phyloP scores from a whole-genome alignment of 2,113 vertebrate genomes.

The Athene cunicularia region DNA sequence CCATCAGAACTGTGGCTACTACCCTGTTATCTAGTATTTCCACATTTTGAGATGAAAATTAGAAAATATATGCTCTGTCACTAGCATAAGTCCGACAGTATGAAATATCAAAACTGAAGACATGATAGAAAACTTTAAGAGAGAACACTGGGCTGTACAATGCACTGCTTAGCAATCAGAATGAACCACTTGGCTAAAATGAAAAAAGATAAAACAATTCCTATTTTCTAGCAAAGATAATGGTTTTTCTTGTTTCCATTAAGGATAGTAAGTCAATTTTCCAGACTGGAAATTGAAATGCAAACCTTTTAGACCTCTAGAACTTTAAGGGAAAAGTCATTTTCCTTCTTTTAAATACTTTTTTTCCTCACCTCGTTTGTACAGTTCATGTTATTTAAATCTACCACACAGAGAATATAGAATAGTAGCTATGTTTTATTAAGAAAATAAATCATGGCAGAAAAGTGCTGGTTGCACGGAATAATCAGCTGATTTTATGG shows the following conservation, averaged over 20 bases:
- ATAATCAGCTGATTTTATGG: not conserved
- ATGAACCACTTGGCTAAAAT: constrained; percentile 16
- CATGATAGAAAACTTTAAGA: not conserved
- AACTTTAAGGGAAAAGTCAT: not conserved
- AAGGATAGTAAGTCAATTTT: constrained; percentile 27
- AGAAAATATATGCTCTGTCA: not conserved
- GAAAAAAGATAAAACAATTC: constrained; percentile 7
- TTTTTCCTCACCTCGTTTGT: not conserved
- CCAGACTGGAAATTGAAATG: constrained; percentile 25
- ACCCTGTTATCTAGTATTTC: not conserved
- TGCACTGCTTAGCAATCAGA: not conserved
- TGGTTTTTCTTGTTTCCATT: not conserved
- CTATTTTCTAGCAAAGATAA: constrained; percentile 31
- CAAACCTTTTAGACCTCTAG: not conserved
- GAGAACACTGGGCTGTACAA: not conserved
- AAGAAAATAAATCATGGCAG: constrained; percentile 29
- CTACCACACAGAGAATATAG: not conserved
- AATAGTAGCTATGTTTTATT: constrained; percentile 14
- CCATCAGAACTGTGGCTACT: not conserved
- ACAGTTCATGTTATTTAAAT: constrained; percentile 28
- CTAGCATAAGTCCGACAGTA: not conserved
- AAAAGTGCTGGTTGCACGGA: not conserved
- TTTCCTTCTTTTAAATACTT: not conserved
- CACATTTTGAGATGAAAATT: constrained; percentile 18
- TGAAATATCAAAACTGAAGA: not conserved